Base-by-base conservation (phyloP, 1,140 invertebrate species). In the Drosophila santomea region DNA sequence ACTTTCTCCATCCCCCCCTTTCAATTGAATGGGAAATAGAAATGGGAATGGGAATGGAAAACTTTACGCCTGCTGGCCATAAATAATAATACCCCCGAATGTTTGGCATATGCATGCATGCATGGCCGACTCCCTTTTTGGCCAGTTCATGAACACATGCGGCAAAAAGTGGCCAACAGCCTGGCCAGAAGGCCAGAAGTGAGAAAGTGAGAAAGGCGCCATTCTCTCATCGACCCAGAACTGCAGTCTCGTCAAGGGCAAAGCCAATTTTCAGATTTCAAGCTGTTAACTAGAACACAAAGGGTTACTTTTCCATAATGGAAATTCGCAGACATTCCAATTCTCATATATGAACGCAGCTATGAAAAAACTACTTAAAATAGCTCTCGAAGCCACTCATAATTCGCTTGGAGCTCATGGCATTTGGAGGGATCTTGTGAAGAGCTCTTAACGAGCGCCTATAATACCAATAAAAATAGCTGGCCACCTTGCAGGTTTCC, bases 381-480 rank as follows among this genome's bases (percentile, higher is more conserved):
- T 5, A 6, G 25, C 25, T 17, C 36, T 58, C 14, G 8, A 28
- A 28, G 6, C 3, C 12, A 17, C 15, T 56, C 36, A 15, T 67
- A 64, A 76, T 76, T 61, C 59, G 48, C 64, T 78, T 64, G 56
- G 63, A 60, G 48, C 11, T 11, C 52, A 20, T 56, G 38, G 10
- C 48, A 48, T 41, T 20, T 8, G 41, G 11, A 15, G 5, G 0
- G 3, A 50, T 28, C 36, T 23, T 36, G 32, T 61, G 41, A 14
- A 45, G 57, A 54, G 20, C 56, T 47, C 50, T 57, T 69, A 72
- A 69, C 74, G 57, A 80, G 38, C 56, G 43, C 67, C 63, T 56
- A 78, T 83, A 83, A 88, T 84, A 80, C 78, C 76, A 88, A 88
- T 89, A 68, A 80, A 74, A 81, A 89, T 89, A 89, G 80, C 76